A percentile compares a stretch with the other conserved stretches of the same genome.
Evolutionary conservation across 1,140 invertebrate genomes (phyloP).

Genomic region (Lepidurus packardi): DNA sequence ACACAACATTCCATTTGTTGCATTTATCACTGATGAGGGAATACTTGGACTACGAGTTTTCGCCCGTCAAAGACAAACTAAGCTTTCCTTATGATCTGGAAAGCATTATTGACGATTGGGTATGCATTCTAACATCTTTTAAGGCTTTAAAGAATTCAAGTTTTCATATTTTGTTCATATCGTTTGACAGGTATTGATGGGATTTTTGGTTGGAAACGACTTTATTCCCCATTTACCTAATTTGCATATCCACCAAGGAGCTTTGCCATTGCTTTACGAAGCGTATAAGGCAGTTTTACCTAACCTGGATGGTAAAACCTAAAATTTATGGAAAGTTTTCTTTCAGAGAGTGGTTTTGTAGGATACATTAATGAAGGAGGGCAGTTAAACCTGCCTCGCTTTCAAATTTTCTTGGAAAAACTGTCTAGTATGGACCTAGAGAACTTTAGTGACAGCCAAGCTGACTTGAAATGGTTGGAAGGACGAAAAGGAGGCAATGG

Average conservation of each 20-base stretch:
- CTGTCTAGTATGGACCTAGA: conserved; percentile 73
- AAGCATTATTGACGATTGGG: conserved; percentile 66
- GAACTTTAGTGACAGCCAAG: conserved; percentile 74
- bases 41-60: conserved; percentile 90
- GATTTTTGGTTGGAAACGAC: conserved; percentile 94
- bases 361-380: conserved; percentile 91
- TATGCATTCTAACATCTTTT: conserved; percentile 37
- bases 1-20: conserved; percentile 86
- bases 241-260: conserved; percentile 85
- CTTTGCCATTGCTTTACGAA: conserved; percentile 75
- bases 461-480: conserved; percentile 80
- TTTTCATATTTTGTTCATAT: neutral
- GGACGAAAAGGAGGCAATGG: conserved; percentile 44
- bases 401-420: conserved; percentile 78
- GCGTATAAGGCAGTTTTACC: conserved; percentile 83
- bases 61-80: conserved; percentile 59
- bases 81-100: conserved; percentile 74
- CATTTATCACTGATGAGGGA: conserved; percentile 87
- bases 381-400: conserved; percentile 71
- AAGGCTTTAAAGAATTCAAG: neutral
- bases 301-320: conserved; percentile 65
- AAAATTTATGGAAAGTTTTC: conserved; percentile 30
- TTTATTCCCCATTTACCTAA: conserved; percentile 93
- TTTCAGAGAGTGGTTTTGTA: conserved; percentile 44
- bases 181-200: conserved; percentile 69